Evolutionary conservation across 2,797 vertebrate species (phyloP), one percentile per base, ranked within the genome.

Genomic region (Manis crassicaudata): DNA sequence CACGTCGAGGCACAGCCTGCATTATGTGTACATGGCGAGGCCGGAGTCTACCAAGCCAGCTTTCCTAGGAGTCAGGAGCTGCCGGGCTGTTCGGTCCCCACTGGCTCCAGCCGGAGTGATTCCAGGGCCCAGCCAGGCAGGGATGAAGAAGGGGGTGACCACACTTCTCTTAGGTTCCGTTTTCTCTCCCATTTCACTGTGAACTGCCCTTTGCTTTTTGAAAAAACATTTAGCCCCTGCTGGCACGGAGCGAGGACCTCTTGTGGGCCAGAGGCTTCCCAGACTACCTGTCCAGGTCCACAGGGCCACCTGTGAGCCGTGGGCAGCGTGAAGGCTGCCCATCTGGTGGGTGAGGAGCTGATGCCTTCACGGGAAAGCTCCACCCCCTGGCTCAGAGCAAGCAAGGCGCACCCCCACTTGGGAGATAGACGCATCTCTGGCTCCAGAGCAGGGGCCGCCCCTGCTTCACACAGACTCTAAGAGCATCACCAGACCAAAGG

Each of bases 341-440:
- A 20, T 85, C 32, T 7, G 29, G 37, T 77, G 84, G 50, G 25
- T 8, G 32, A 63, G 35, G 27, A 87, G 37, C n/a, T 12, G 54
- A 58, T 1, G 0, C 37, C 29, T 25, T 8, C n/a, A 37, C 25
- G n/a, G 23, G 7, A 35, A 6, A 37, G 10, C 0, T 0, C 43
- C 46, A 9, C 7, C 43, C 25, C 18, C 29, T 37, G 46, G 13
- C 32, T 46, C 62, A 46, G 46, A 46, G 46, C 10, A 46, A 46
- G 46, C 46, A 12, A 46, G 46, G 46, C 46, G 2, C 46, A 11
- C 10, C 11, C 46, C 46, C 46, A 2, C 46, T 46, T 2, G 46
- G 46, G 12, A 11, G 46, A 6, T 1, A 11, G 46, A 6, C 2
- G 3, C 5, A 0, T 52, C 27, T 40, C 21, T 4, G 13, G 52